phyloP scores from a whole-genome alignment of 2,888 invertebrate species.

The Pantelozetes paolii region DNA sequence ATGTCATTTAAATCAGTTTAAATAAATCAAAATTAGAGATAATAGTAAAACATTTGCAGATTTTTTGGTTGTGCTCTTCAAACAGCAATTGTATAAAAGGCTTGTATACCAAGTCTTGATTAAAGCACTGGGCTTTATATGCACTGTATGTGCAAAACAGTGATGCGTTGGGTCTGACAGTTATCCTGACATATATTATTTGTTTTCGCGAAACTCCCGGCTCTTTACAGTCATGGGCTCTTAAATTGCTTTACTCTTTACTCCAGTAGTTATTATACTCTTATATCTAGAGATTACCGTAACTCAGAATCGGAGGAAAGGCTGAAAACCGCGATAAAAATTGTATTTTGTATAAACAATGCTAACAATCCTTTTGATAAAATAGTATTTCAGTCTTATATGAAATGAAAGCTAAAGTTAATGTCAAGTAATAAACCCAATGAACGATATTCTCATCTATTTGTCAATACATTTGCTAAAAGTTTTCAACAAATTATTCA shows the following conservation, averaged over 20 bases:
- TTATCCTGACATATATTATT: constrained; percentile 41
- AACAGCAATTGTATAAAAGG: neutral
- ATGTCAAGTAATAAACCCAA: neutral
- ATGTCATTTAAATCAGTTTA: constrained; percentile 1
- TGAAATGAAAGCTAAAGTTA: neutral
- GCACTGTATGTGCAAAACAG: neutral
- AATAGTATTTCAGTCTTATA: neutral
- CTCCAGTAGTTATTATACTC: constrained; percentile 12
- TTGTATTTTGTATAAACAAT: neutral
- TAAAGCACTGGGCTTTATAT: constrained; percentile 15
- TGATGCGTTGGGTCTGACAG: constrained; percentile 33
- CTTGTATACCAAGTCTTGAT: neutral
- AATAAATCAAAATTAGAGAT: constrained; percentile 6
- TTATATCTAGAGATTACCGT: constrained; percentile 23
- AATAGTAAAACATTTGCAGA: neutral
- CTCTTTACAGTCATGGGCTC: neutral
- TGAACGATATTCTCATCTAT: too few relatives aligned
- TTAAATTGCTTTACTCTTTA: constrained; percentile 26
- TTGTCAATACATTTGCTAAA: neutral
- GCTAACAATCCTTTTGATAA: constrained; percentile 16
- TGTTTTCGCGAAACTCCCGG: constrained; percentile 25
- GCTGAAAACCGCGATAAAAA: constrained; percentile 37
- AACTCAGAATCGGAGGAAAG: constrained; percentile 6
- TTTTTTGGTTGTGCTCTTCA: neutral
- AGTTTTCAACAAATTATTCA: neutral